Conservation (phyloP, 2,113 vertebrate genomes). For the Alligator sinensis region DNA sequence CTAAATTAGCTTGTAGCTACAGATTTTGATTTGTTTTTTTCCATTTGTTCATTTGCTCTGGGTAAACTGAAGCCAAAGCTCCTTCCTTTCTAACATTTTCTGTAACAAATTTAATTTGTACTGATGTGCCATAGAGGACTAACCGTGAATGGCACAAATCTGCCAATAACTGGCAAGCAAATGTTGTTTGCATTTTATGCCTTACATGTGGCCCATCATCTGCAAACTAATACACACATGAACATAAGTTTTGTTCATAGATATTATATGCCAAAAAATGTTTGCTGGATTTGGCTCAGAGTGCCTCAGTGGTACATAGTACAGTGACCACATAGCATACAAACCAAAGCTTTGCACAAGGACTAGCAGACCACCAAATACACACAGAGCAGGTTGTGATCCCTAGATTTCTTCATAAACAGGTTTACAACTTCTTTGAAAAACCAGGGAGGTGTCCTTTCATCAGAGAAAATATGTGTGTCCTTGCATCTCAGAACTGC, state of each 20-base stretch:
- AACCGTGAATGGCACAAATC: constrained; percentile 64
- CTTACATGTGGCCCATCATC: constrained; percentile 10
- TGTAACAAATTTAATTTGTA: constrained; percentile 71
- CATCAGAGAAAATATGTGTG: neutral
- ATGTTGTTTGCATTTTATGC: constrained; percentile 54
- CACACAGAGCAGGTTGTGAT: neutral
- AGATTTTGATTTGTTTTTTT: constrained; percentile 56
- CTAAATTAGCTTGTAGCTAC: constrained; percentile 60
- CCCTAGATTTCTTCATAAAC: neutral
- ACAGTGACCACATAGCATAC: neutral
- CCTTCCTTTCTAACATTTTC: constrained; percentile 59
- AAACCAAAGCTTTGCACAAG: neutral
- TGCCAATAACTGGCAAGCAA: constrained; percentile 61
- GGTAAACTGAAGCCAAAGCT: constrained; percentile 63
- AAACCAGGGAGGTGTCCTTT: neutral
- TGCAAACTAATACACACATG: neutral
- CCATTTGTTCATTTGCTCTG: constrained; percentile 64
- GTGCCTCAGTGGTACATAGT: neutral
- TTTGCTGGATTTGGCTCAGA: neutral
- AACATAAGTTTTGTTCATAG: neutral
- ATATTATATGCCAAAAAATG: neutral
- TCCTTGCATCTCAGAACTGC: neutral
- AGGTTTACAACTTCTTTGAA: neutral
- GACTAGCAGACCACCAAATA: neutral
- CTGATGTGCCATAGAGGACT: constrained; percentile 17